Percentiles rank a stretch among this genome's conserved stretches.
Conservation (phyloP, 2,797 vertebrate genomes). For the Pristis pectinata region DNA sequence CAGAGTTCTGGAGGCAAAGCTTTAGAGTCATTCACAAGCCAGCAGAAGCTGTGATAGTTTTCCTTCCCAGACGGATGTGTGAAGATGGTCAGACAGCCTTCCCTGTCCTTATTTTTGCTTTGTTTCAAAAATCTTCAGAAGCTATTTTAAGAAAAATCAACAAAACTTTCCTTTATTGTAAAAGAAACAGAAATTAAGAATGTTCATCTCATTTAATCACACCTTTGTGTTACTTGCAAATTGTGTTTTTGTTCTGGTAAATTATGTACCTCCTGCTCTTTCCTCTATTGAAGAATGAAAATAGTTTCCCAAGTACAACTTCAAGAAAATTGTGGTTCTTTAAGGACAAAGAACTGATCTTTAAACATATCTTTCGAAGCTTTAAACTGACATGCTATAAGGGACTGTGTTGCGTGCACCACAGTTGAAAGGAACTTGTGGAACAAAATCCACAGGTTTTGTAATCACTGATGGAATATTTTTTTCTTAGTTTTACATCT, state of each 20-base stretch:
- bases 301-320: background rate
- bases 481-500: background rate
- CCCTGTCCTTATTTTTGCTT: background rate
- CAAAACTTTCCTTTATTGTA: background rate
- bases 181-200: background rate
- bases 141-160: background rate
- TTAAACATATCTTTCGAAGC: background rate
- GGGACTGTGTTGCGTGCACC: background rate
- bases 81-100: background rate
- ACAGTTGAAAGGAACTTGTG: background rate
- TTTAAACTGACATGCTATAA: background rate
- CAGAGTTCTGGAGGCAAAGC: background rate
- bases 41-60: background rate
- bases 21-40: background rate
- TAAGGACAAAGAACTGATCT: background rate
- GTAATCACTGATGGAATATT: background rate
- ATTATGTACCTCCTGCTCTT: background rate
- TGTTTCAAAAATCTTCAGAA: background rate
- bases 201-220: background rate
- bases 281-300: background rate
- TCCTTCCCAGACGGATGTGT: background rate
- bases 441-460: too few relatives aligned
- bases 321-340: background rate
- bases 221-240: background rate
- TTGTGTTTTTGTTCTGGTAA: background rate